A percentile compares a stretch with the other conserved stretches of the same genome.
Evolutionary conservation across 2,113 vertebrate species (phyloP).

Genomic region (Empidonax alnorum): DNA sequence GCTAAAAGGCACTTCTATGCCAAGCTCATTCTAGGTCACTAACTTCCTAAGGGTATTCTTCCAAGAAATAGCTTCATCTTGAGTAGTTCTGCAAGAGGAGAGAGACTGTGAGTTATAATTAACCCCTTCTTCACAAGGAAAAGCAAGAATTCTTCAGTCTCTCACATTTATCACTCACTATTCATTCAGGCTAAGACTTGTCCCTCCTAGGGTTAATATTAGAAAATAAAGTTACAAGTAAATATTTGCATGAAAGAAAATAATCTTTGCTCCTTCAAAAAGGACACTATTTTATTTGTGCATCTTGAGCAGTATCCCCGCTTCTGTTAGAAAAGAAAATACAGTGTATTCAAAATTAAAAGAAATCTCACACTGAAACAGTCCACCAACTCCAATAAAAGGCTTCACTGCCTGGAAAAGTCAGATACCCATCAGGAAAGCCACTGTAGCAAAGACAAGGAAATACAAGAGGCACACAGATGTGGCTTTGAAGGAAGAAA

Average conservation of each 20-base stretch:
- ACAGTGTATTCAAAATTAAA: background rate
- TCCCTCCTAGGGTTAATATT: background rate
- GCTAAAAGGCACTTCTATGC: conserved; percentile 57
- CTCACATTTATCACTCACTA: background rate
- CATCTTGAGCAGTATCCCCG: background rate
- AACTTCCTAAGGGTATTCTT: conserved; percentile 61
- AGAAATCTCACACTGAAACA: background rate
- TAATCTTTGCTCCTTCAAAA: background rate
- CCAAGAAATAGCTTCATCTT: conserved; percentile 60
- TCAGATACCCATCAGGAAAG: background rate
- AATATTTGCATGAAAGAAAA: background rate
- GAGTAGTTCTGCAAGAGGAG: conserved; percentile 2
- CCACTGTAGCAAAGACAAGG: background rate
- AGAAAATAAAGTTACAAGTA: background rate
- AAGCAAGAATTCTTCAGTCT: background rate
- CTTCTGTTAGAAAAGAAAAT: background rate
- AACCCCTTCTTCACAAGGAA: conserved; percentile 31
- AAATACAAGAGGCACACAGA: background rate
- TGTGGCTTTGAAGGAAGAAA: background rate
- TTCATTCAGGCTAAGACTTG: background rate
- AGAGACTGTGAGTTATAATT: background rate
- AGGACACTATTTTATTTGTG: background rate
- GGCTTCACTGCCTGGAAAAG: background rate
- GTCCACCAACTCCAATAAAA: background rate
- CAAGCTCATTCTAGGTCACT: conserved; percentile 65